Evolutionary conservation across 2,797 vertebrate species (phyloP), one percentile per base, ranked within the genome.

Genomic region (Rhinoraja longicauda): DNA sequence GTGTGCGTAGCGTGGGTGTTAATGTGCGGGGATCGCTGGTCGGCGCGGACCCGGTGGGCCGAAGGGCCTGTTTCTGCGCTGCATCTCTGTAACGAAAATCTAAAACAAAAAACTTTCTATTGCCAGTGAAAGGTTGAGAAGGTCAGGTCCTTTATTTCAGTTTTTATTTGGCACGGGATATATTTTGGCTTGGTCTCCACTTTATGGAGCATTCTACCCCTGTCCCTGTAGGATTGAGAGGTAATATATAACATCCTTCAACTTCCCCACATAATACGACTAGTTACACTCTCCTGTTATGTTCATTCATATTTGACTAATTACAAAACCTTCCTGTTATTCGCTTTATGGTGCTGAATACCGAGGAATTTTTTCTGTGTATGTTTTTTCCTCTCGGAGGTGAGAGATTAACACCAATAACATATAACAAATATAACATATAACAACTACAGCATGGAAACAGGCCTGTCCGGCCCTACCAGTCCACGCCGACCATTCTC

Each of bases 301-400:
- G 62, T 24, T 67, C 86, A 90, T 90, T 90, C 86, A 90, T 36
- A 90, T 90, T 67, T 90, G 62, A 90, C 84, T 90, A 67, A 90
- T 90, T 90, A 90, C n/a, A 90, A 90, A 36, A 10, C n/a, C 90
- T 90, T 90, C 86, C 86, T 90, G 86, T 90, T 90, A 64, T 90
- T 90, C n/a, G 8, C 10, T 67, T n/a, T 36, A 19, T 64, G 86
- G 62, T 90, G 86, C 62, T 90, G 86, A 67, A 19, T 62, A 90
- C 62, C n/a, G n/a, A 90, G n/a, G 62, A 32, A 36, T 90, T 59
- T 84, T 59, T 67, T 8, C 45, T 45, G 45, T 45, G 45, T 45
- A 9, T 90, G 62, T 90, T 67, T 64, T 90, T 90, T 67, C 26
- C 57, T 45, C n/a, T n/a, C n/a, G 59, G 57, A 67, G 84, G 59